Evolutionary conservation across 2,888 invertebrate species (phyloP), one percentile per base, ranked within the genome.

Genomic region (Metopia argyrocephala): DNA sequence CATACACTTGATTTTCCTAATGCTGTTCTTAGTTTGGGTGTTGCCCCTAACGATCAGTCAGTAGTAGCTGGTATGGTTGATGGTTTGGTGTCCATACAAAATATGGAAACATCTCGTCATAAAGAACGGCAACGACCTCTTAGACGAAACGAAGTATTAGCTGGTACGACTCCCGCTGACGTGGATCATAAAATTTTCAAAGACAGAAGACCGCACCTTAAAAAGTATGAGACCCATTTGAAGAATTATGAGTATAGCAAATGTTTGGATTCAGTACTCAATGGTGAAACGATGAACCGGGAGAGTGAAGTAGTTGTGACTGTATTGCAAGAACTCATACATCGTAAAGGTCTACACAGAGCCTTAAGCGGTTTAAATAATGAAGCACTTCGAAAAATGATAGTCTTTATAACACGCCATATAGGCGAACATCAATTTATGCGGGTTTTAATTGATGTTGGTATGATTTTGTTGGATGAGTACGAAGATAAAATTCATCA

Each of bases 61-160:
- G 85, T 99, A 82, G 97, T 95, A 6, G 96, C 95, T 27, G 99
- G 98, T 25, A 96, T 98, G 94, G 94, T 96, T 7, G 97, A 98
- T 91, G 98, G 98, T 56, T 92, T 98, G 56, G 93, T 99, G 83
- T 97, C 97, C 7, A 94, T 98, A 78, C 94, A 94, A 86, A 93
- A 95, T 87, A 92, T 95, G 88, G 95, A 95, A 86, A 93, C 94
- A 80, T 6, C 68, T 5, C 69, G 78, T 2, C 9, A 52, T 2
- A 70, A 66, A 25, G 21, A 75, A 23, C 21, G n/a, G 2, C n/a
- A 5, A 23, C 31, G 52, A 5, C 27, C n/a, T 9, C 61, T 50
- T 18, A 74, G 52, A 18, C 84, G 84, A 38, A 74, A 92, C 57
- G 90, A 89, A 86, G 62, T 87, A 84, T 80, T 85, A 86, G 73